phyloP scores from a whole-genome alignment of 2,113 vertebrate genomes.

The Tragelaphus scriptus region DNA sequence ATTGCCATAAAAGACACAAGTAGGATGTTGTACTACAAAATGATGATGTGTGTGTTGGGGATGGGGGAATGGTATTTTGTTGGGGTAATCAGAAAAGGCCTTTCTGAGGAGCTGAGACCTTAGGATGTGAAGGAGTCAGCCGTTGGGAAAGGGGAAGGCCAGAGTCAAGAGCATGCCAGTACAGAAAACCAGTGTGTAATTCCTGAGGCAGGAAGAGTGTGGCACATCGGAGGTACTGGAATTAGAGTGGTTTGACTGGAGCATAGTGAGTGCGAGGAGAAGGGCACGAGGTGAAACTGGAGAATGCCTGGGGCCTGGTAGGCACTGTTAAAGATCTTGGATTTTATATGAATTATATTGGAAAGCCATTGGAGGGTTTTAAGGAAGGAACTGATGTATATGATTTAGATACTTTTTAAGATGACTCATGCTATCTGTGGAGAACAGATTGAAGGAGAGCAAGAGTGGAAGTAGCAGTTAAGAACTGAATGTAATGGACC shows the following conservation, averaged over 20 bases:
- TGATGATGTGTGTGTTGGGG: neutral
- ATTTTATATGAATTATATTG: neutral
- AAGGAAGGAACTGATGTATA: neutral
- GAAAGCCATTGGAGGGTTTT: neutral
- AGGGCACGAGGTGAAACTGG: neutral
- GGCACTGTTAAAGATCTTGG: neutral
- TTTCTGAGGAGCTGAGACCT: neutral
- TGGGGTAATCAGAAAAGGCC: neutral
- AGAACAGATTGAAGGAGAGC: neutral
- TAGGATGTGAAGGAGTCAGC: neutral
- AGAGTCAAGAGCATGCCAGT: neutral
- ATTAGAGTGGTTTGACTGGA: neutral
- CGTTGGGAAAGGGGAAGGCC: neutral
- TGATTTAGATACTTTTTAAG: neutral
- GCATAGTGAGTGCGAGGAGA: neutral
- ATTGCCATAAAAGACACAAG: neutral
- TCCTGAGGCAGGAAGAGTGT: neutral
- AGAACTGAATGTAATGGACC: neutral
- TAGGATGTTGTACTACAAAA: neutral
- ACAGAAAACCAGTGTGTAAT: neutral
- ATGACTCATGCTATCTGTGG: neutral
- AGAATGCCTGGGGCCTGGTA: neutral
- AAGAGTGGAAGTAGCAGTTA: neutral
- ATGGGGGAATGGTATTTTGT: neutral
- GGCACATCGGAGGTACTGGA: neutral